Percentiles rank a stretch among this genome's conserved stretches.
Conservation (phyloP, 2,797 vertebrate species). For the Hydrolagus colliei region DNA sequence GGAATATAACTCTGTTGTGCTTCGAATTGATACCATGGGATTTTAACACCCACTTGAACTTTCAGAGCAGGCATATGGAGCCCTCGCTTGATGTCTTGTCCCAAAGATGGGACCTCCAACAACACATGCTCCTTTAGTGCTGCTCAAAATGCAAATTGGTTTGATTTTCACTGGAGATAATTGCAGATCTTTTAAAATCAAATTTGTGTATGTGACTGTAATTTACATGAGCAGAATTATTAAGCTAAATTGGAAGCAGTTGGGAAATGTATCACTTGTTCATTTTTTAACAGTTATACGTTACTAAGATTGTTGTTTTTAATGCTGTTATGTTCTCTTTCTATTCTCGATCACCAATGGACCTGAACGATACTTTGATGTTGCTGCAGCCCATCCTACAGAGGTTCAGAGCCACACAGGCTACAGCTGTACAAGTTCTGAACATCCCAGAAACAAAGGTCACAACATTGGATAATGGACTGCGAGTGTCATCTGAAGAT, state of each 20-base stretch:
- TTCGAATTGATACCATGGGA: too few species aligned
- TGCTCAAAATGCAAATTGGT: neutral
- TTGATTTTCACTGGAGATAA: neutral
- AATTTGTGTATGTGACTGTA: neutral
- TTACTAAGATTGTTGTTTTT: neutral
- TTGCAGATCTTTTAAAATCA: neutral
- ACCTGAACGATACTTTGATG: neutral
- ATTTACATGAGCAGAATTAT: neutral
- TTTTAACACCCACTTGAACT: too few species aligned
- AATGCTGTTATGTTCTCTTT: neutral
- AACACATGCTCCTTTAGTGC: neutral
- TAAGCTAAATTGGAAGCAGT: neutral
- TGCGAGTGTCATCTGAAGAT: slow-evolving; percentile 90
- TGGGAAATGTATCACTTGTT: neutral
- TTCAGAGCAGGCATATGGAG: too few species aligned
- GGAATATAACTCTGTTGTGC: too few species aligned
- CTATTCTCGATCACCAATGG: neutral
- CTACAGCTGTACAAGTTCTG: slow-evolving; percentile 62
- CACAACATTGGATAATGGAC: slow-evolving; percentile 76
- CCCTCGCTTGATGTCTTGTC: too few species aligned
- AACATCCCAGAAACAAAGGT: slow-evolving; percentile 91
- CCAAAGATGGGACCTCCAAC: neutral
- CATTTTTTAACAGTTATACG: neutral
- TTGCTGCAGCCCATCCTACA: slow-evolving; percentile 47
- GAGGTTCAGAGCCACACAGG: slow-evolving; percentile 58